phyloP scores from a whole-genome alignment of 2,888 invertebrate genomes.

The Lasioglossum malachurum region DNA sequence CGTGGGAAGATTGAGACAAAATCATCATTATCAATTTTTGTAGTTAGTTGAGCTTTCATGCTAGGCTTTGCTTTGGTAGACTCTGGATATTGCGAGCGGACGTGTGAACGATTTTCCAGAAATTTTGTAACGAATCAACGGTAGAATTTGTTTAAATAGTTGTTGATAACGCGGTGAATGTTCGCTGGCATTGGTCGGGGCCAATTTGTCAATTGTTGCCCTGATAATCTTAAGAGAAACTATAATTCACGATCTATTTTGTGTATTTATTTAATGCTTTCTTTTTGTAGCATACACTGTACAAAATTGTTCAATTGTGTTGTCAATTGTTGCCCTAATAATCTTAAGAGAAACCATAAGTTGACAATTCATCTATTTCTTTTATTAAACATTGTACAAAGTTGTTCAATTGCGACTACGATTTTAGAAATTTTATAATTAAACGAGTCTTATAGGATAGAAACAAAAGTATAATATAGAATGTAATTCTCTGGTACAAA shows the following conservation, averaged over 20 bases:
- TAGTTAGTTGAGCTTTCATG: slow-evolving; percentile 1
- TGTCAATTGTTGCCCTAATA: too few species aligned
- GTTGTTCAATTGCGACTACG: neutral
- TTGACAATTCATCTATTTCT: neutral
- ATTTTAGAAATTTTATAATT: neutral
- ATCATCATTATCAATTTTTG: neutral
- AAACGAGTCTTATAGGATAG: neutral
- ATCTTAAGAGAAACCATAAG: neutral
- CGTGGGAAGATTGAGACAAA: slow-evolving; percentile 20
- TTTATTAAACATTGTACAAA: neutral
- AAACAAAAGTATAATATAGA: neutral
- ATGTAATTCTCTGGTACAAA: neutral
- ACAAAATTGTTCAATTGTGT: too few species aligned
- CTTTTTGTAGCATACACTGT: too few species aligned
- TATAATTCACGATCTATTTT: too few species aligned
- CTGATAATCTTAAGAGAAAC: neutral
- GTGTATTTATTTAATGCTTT: too few species aligned
- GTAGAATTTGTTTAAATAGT: neutral
- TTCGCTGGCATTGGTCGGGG: neutral
- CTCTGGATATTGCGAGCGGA: neutral
- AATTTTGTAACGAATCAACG: slow-evolving; percentile 24
- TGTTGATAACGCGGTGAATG: neutral
- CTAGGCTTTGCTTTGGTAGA: slow-evolving; percentile 2
- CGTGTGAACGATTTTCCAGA: neutral
- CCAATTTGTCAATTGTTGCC: neutral